Evolutionary conservation across 2,113 vertebrate genomes (phyloP), one percentile per base, ranked within the genome.

Genomic region (Aleadryas rufinucha): DNA sequence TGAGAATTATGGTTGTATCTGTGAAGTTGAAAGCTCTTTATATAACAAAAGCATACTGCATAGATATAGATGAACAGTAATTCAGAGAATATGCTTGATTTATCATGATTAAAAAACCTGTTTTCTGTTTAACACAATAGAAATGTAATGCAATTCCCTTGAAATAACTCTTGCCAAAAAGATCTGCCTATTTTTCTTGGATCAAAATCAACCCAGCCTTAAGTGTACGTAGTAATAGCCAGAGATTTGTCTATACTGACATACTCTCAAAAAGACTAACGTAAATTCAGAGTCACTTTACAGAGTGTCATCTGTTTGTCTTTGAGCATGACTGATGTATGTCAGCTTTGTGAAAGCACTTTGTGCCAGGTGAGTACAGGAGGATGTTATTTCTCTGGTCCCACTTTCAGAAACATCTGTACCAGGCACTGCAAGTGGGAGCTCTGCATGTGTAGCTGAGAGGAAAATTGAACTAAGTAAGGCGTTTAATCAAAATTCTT

Each of bases 71-170:
- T 72, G 69, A 89, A 50, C 42, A 87, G 33, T 47, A 83, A 79
- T 83, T 94, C 84, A 90, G 35, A 49, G 44, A 83, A 88, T 56
- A 49, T 72, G 33, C 54, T 72, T 91, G 49, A 91, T 95, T 91
- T 87, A 80, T 63, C 68, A 68, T 50, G 6, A 80, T 76, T 89
- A 2, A 10, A 75, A 90, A 23, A 23, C 14, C 26, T 77, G n/a
- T 87, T 94, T 95, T 89, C 71, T n/a, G 39, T 86, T 93, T 88
- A 95, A 71, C n/a, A 53, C 79, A 64, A 76, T 64, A 76, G 45
- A 87, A 56, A 64, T 85, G 44, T 42, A 88, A 83, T 80, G 15
- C 41, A 83, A 80, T 90, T 93, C 68, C 45, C 31, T 80, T 74
- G 63, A 85, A 94, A 61, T 80, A 79, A 61, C n/a, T 44, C 54